These are phyloP conservation scores for Idris sp. DNA, from an alignment of 1,140 invertebrate genomes.

Conservation along the genomic window DNA sequence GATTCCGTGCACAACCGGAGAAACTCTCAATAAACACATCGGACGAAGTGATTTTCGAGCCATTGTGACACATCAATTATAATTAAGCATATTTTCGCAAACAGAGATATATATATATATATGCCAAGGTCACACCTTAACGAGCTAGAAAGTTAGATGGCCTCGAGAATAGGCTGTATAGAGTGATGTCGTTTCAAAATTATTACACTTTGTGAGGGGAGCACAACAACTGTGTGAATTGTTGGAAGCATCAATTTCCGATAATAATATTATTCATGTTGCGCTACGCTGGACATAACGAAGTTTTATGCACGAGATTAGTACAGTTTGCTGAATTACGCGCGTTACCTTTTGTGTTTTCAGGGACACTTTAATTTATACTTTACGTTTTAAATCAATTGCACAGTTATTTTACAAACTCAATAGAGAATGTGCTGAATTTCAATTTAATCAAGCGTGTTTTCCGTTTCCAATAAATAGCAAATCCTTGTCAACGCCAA, in stretches of 20 bases:
- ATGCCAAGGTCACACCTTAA: conserved; percentile 44
- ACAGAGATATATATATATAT: conserved; percentile 2
- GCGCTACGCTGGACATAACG: conserved; percentile 18
- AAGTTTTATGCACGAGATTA: conserved; percentile 12
- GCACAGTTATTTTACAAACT: not conserved
- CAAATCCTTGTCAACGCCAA: too few species aligned
- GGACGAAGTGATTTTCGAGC: conserved; percentile 16
- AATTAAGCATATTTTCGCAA: conserved; percentile 33
- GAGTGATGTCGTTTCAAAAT: conserved; percentile 1
- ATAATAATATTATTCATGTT: conserved; percentile 37
- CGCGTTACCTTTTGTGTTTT: conserved; percentile 20
- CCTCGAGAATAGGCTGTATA: not conserved
- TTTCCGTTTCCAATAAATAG: too few species aligned
- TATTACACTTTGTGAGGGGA: conserved; percentile 33
- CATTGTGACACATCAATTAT: conserved; percentile 32
- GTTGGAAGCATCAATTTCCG: conserved; percentile 39
- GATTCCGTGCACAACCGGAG: conserved; percentile 20
- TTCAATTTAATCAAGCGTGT: too few species aligned
- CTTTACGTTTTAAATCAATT: conserved; percentile 19
- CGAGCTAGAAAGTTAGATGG: conserved; percentile 37
- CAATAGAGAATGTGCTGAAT: too few species aligned
- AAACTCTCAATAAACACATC: conserved; percentile 20
- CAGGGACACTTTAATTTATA: conserved; percentile 17
- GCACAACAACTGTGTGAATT: conserved; percentile 18
- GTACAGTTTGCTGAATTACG: conserved; percentile 22